phyloP scores from a whole-genome alignment of 2,797 vertebrate species.

The Allenopithecus nigroviridis region DNA sequence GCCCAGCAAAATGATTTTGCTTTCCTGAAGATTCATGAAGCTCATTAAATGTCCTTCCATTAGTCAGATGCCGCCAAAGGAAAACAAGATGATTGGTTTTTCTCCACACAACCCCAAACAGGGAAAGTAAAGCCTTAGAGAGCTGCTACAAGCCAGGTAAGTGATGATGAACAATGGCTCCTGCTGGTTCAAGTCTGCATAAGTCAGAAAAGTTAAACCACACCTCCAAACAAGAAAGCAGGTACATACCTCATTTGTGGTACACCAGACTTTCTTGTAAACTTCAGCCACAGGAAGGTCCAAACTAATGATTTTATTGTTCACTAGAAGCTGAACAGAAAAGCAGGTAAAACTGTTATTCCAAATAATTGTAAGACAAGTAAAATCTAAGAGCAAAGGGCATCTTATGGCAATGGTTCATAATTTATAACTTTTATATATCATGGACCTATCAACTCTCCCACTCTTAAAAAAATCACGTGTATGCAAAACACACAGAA shows the following conservation, averaged over 20 bases:
- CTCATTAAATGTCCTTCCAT: no score
- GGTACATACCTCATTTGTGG: conserved; percentile 94
- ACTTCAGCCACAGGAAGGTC: conserved; percentile 97
- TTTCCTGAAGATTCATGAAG: background rate
- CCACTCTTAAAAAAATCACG: background rate
- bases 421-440: background rate
- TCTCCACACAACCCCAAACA: no score
- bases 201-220: background rate
- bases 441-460: background rate
- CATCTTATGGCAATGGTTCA: background rate
- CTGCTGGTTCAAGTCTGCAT: background rate
- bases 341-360: conserved; percentile 17
- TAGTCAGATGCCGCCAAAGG: background rate
- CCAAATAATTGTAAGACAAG: background rate
- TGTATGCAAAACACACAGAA: background rate
- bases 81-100: background rate
- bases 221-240: background rate
- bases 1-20: background rate
- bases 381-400: conserved; percentile 23
- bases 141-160: background rate
- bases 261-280: conserved; percentile 99
- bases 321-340: conserved; percentile 93
- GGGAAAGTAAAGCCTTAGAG: background rate
- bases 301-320: conserved; percentile 99
- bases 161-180: background rate